Conservation (phyloP, 2,113 vertebrate genomes). For the Silurus asotus region DNA sequence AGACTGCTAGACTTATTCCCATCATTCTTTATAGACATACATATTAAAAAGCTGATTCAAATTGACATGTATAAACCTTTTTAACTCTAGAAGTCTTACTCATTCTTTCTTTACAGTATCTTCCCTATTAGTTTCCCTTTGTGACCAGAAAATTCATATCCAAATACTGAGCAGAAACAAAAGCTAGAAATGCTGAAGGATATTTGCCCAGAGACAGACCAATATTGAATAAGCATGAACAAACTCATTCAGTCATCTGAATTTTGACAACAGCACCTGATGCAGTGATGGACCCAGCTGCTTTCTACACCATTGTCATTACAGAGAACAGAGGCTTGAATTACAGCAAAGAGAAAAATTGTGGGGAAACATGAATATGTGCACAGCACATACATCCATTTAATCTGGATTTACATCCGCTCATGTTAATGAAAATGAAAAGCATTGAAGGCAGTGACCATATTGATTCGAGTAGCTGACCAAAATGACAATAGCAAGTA, state of each 20-base stretch:
- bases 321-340: constrained; percentile 8
- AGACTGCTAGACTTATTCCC: background rate
- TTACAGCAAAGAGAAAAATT: constrained; percentile 8
- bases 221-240: constrained; percentile 1
- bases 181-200: constrained; percentile 36
- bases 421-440: background rate
- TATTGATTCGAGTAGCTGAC: background rate
- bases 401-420: too few relatives aligned
- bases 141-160: background rate
- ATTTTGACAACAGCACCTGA: constrained; percentile 43
- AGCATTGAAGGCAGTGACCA: background rate
- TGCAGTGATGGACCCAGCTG: constrained; percentile 40
- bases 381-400: background rate
- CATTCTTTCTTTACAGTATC: background rate
- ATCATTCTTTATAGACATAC: background rate
- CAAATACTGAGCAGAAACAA: background rate
- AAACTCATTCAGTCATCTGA: constrained; percentile 23
- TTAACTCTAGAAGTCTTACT: background rate
- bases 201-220: constrained; percentile 47
- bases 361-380: background rate
- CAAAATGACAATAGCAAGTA: constrained; percentile 2
- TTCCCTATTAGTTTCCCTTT: background rate
- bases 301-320: constrained; percentile 28
- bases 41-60: background rate
- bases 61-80: background rate